phyloP scores from a whole-genome alignment of 2,797 vertebrate genomes.

The Paratrypauchen microcephalus region DNA sequence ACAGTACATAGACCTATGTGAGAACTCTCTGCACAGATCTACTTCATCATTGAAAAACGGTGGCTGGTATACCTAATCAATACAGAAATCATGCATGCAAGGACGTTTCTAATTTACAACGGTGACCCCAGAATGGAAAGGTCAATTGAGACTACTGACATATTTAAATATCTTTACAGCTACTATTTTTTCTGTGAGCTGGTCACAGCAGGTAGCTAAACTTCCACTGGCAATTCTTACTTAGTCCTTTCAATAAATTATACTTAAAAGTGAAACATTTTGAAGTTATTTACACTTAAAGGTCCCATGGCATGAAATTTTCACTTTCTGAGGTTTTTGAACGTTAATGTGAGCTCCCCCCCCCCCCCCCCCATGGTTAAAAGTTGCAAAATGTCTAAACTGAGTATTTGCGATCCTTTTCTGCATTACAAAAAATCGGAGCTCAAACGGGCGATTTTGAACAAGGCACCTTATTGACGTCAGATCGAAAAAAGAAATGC shows the following conservation, averaged over 20 bases:
- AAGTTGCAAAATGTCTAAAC: too few relatives aligned
- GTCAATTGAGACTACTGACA: too few relatives aligned
- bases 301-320: too few relatives aligned
- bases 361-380: too few relatives aligned
- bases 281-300: not conserved
- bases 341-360: too few relatives aligned
- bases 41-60: not conserved
- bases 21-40: not conserved
- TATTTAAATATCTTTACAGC: not conserved
- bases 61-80: not conserved
- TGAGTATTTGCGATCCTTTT: too few relatives aligned
- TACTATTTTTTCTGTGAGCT: not conserved
- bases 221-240: not conserved
- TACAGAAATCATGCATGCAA: not conserved
- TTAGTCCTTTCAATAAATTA: too few relatives aligned
- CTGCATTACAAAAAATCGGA: too few relatives aligned
- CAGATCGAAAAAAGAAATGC: too few relatives aligned
- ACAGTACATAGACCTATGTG: not conserved
- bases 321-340: too few relatives aligned
- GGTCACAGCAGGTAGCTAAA: conserved; percentile 1
- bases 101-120: not conserved
- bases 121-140: not conserved
- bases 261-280: not conserved
- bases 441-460: too few relatives aligned
- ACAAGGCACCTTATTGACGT: too few relatives aligned